Conservation (phyloP, 2,113 vertebrate genomes). For the Varanus salvator region DNA sequence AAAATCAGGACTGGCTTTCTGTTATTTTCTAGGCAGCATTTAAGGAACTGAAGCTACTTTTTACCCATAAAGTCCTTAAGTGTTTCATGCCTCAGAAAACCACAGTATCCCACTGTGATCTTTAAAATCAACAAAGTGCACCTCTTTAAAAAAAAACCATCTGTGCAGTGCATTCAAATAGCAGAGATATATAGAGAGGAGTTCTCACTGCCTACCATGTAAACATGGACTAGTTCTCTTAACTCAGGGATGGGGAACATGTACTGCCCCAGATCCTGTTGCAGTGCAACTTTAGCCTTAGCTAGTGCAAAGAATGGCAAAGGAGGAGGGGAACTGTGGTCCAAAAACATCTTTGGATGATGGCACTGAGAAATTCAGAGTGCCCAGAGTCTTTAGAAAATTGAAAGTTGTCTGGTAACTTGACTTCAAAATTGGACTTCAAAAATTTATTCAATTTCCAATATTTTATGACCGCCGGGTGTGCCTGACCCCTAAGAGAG, state of each 20-base stretch:
- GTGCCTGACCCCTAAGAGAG: too few relatives aligned
- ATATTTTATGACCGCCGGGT: too few relatives aligned
- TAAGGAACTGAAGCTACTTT: neutral
- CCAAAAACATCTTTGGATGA: too few relatives aligned
- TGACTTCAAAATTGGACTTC: too few relatives aligned
- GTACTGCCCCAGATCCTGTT: too few relatives aligned
- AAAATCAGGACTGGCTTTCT: neutral
- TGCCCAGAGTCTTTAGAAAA: too few relatives aligned
- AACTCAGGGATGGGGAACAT: neutral
- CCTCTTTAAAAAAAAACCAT: neutral
- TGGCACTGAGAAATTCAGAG: too few relatives aligned
- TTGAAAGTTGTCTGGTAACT: too few relatives aligned
- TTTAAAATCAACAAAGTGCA: neutral
- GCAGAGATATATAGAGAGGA: neutral
- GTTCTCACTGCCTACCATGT: neutral
- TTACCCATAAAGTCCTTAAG: neutral
- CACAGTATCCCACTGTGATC: neutral
- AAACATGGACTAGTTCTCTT: neutral
- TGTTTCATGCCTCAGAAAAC: neutral
- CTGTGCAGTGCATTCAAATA: neutral
- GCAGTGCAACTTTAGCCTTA: too few relatives aligned
- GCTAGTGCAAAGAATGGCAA: too few relatives aligned
- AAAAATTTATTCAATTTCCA: too few relatives aligned
- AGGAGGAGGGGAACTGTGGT: too few relatives aligned
- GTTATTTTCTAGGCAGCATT: neutral